phyloP scores from a whole-genome alignment of 2,113 vertebrate species.

The Crotophaga sulcirostris region DNA sequence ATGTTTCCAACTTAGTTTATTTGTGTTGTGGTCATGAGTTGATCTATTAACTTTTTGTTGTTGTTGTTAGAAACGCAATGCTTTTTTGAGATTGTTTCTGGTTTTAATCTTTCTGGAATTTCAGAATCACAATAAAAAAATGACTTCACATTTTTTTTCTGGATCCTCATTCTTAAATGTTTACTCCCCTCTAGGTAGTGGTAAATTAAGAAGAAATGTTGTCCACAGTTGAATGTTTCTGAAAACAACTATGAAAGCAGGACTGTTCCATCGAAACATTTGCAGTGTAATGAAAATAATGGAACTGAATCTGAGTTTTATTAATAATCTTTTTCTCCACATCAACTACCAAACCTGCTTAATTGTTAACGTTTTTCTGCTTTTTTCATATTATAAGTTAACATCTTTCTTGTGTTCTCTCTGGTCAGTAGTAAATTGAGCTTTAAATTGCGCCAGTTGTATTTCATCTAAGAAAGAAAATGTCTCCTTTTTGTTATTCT shows the following conservation, averaged over 20 bases:
- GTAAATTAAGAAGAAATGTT: background rate
- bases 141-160: background rate
- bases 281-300: background rate
- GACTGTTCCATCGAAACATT: background rate
- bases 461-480: background rate
- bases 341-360: background rate
- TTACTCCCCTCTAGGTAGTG: background rate
- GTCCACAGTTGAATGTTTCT: background rate
- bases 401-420: background rate
- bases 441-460: background rate
- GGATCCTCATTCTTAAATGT: background rate
- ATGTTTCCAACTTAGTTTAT: background rate
- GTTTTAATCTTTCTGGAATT: background rate
- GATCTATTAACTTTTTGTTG: background rate
- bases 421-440: background rate
- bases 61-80: background rate
- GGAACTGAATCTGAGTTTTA: background rate
- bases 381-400: background rate
- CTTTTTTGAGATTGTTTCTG: background rate
- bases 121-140: background rate
- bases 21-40: background rate
- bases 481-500: background rate
- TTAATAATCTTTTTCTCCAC: background rate
- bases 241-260: background rate
- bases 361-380: background rate